phyloP scores from a whole-genome alignment of 2,113 vertebrate species.

The Tyto alba region DNA sequence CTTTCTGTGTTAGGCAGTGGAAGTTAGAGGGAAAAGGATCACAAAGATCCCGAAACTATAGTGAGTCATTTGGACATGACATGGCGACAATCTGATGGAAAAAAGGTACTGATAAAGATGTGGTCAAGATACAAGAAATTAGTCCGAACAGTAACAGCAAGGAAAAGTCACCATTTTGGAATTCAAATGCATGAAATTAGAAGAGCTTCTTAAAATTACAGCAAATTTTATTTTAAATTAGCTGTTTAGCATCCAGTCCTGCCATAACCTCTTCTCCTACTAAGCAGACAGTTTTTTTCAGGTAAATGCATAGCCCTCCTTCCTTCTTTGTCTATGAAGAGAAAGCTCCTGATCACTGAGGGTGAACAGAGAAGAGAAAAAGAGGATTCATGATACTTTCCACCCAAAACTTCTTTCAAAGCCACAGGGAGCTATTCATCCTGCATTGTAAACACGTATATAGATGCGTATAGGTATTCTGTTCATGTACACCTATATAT shows the following conservation, averaged over 20 bases:
- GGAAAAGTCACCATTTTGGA: not conserved
- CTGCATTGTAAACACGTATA: rapidly evolving
- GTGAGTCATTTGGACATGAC: not conserved
- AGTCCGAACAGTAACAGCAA: not conserved
- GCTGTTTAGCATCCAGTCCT: not conserved
- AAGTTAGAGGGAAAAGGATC: not conserved
- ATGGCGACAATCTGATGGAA: not conserved
- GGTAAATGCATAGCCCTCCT: not conserved
- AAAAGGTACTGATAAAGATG: not conserved
- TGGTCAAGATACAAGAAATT: not conserved
- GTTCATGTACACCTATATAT: not conserved
- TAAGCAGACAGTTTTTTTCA: not conserved
- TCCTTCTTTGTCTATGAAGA: not conserved
- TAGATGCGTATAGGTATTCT: not conserved
- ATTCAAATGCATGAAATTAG: not conserved
- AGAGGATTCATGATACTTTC: not conserved
- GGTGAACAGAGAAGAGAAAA: not conserved
- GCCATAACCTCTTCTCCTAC: not conserved
- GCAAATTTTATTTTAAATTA: not conserved
- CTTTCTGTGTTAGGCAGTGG: not conserved
- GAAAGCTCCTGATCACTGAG: not conserved
- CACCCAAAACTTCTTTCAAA: not conserved
- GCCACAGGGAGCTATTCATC: not conserved
- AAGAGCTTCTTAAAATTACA: not conserved
- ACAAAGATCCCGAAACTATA: not conserved